Conservation (phyloP, 1,140 invertebrate species). For the Ganaspis sp. region DNA sequence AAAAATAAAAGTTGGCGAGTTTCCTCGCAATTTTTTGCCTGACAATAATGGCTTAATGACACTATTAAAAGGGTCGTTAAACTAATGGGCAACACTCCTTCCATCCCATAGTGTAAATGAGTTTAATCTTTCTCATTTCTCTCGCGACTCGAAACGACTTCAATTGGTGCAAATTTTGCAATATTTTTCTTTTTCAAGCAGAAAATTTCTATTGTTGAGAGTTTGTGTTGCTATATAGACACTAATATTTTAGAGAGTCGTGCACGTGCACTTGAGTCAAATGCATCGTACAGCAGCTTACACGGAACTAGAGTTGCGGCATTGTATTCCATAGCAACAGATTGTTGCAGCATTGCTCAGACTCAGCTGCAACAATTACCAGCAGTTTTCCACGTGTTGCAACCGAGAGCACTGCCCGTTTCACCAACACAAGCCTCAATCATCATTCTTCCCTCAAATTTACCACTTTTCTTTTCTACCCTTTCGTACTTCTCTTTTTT, state of each 20-base stretch:
- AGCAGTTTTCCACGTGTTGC: conserved; percentile 64
- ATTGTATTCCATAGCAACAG: conserved; percentile 50
- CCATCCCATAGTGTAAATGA: conserved; percentile 2
- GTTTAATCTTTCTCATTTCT: conserved; percentile 11
- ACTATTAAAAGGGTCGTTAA: conserved; percentile 28
- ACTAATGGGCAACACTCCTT: neutral
- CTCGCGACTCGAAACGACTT: neutral
- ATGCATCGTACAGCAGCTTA: conserved; percentile 35
- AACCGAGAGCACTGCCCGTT: conserved; percentile 45
- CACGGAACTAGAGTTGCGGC: conserved; percentile 48
- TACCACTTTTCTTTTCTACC: conserved; percentile 23
- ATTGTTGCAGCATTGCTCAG: conserved; percentile 51
- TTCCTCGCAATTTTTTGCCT: conserved; percentile 5
- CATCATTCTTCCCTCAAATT: neutral
- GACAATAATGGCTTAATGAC: conserved; percentile 4
- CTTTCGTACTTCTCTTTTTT: too few relatives aligned
- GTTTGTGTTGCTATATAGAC: neutral
- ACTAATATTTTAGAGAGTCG: conserved; percentile 5
- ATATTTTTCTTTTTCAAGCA: neutral
- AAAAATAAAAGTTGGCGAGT: neutral
- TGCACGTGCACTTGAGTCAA: conserved; percentile 48
- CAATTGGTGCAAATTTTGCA: conserved; percentile 25
- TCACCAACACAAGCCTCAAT: conserved; percentile 19
- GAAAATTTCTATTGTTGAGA: neutral
- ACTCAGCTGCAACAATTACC: conserved; percentile 59